Base-by-base conservation (phyloP, 2,888 invertebrate species). In the Leptopilina myrica region DNA sequence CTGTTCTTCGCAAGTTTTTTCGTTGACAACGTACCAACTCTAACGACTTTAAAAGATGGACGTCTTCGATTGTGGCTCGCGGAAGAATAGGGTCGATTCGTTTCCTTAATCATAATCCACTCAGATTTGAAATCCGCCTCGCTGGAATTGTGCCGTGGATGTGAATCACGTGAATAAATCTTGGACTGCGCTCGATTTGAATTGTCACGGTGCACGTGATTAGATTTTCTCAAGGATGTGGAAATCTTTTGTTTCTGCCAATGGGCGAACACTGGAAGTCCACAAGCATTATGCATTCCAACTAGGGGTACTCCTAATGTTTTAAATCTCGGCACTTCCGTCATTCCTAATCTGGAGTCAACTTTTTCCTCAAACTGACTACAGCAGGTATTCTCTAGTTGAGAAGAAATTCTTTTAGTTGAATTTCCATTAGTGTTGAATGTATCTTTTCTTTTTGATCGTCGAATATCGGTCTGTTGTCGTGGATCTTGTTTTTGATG, bases 211-310 rank as follows among this genome's bases (percentile, higher is more conserved):
- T 79, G 56, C 0, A 67, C 76, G 12, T 81, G 83, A 15, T 76
- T 75, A 4, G 81, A 76, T 66, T 78, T 15, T 79, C 62, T 15
- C 76, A 78, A 64, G 79, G 80, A 69, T 83, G 82, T 15, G 79
- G 40, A 14, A 9, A 76, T 67, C 53, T 77, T 80, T 33, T 79
- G 77, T n/a, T 80, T 78, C 46, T 85, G 81, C 86, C 86, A 86
- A 0, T 82, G 83, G 11, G 87, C 87, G 9, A 90, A 83, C 3
- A 89, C 86, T 0, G 90, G 90, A 40, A 90, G 85, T 46, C 90
- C 89, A 40, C 89, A 88, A 33, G 88, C 87, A 62, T 89, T 88
- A 59, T 90, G 91, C 91, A 91, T 91, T 4, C 91, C 91, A 0
- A 91, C 89, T 11, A 91, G 78, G 0, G 91, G 91, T 4, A 91